Conservation (phyloP, 2,113 vertebrate genomes). For the Strigops habroptila region DNA sequence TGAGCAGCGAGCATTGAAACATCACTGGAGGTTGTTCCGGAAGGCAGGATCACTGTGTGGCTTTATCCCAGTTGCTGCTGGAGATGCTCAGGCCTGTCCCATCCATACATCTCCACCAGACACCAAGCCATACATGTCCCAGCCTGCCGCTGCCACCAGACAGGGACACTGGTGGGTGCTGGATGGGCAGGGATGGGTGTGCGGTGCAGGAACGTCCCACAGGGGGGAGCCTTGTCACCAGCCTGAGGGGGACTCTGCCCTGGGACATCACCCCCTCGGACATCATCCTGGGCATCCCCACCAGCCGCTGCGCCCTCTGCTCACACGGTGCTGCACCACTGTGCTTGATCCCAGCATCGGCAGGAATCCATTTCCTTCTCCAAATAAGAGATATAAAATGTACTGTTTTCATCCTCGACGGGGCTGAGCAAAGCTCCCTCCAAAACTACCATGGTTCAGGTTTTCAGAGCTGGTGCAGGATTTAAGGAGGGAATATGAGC, state of each 20-base stretch:
- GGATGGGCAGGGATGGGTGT: neutral
- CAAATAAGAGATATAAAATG: rapidly evolving
- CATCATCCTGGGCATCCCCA: neutral
- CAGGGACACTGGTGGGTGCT: rapidly evolving
- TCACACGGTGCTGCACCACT: rapidly evolving
- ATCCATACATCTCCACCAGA: neutral
- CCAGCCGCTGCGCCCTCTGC: neutral
- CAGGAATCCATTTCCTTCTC: rapidly evolving
- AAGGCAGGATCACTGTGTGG: rapidly evolving
- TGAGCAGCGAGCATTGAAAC: rapidly evolving
- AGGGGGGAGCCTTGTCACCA: slow-evolving; percentile 48
- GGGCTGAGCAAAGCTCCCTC: neutral
- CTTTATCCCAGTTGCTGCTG: neutral
- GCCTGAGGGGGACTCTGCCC: neutral
- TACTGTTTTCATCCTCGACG: rapidly evolving
- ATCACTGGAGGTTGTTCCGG: rapidly evolving
- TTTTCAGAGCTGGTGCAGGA: neutral
- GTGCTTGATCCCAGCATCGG: neutral
- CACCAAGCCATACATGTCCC: neutral
- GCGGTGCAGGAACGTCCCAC: neutral
- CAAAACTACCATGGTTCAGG: neutral
- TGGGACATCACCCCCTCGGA: neutral
- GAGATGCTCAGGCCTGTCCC: neutral
- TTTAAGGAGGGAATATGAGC: neutral
- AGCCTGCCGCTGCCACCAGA: neutral